Percentiles rank a stretch among this genome's conserved stretches.
These are phyloP conservation scores for Pristiophorus japonicus DNA, from an alignment of 2,113 vertebrate species.

Conservation along the genomic window DNA sequence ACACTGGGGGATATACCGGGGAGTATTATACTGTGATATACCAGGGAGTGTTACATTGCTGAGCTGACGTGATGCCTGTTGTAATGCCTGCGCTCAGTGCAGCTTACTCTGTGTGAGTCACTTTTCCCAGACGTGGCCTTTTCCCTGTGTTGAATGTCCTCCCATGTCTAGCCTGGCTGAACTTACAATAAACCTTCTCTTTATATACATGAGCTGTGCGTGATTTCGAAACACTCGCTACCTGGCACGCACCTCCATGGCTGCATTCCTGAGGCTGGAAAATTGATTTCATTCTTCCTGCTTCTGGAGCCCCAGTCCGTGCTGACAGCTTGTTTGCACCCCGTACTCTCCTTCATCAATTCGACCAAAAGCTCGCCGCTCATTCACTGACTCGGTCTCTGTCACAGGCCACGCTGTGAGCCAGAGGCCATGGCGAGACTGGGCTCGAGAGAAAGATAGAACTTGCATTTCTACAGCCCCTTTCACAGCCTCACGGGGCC, in stretches of 20 bases:
- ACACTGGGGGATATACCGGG: too few species aligned
- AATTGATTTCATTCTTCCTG: not conserved
- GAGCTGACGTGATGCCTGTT: too few species aligned
- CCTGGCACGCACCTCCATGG: not conserved
- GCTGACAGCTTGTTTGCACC: not conserved
- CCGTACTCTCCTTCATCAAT: not conserved
- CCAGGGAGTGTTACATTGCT: too few species aligned
- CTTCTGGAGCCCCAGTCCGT: too few species aligned
- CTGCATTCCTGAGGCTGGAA: not conserved
- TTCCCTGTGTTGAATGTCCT: not conserved
- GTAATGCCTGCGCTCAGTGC: too few species aligned
- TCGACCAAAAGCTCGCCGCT: too few species aligned
- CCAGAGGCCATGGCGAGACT: too few species aligned
- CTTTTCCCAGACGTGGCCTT: not conserved
- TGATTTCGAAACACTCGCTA: not conserved
- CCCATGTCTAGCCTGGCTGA: not conserved
- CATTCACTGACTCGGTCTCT: not conserved
- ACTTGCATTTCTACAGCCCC: too few species aligned
- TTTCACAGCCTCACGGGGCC: too few species aligned
- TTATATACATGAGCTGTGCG: not conserved
- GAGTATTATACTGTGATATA: too few species aligned
- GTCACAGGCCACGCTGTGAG: not conserved
- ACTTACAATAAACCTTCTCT: not conserved
- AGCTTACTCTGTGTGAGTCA: not conserved
- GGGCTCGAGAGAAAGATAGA: too few species aligned